Percentiles rank a stretch among this genome's conserved stretches.
Evolutionary conservation across 2,888 invertebrate genomes (phyloP).

Genomic region (Amblyjoppa fuscipennis): DNA sequence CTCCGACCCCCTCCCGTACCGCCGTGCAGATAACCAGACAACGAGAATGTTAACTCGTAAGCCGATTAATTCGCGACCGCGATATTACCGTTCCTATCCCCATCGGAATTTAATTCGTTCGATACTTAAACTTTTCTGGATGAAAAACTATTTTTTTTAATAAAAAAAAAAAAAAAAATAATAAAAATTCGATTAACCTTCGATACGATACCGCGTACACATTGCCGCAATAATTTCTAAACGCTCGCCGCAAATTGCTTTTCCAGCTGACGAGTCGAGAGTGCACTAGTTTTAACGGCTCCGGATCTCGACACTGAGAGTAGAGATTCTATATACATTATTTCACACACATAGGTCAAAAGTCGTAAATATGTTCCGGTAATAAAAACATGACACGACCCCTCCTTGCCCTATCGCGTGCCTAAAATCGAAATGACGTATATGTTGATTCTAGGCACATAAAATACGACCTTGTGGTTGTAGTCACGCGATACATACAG

Average conservation of each 20-base stretch:
- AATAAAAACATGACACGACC: too few species aligned
- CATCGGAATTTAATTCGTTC: constrained; percentile 32
- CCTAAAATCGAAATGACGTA: too few species aligned
- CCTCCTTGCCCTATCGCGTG: too few species aligned
- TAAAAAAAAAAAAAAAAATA: background rate
- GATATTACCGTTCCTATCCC: constrained; percentile 17
- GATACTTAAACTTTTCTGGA: background rate
- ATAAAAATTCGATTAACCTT: constrained; percentile 2
- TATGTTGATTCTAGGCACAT: too few species aligned
- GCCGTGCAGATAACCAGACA: background rate
- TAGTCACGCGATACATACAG: too few species aligned
- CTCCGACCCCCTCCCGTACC: background rate
- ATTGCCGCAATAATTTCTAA: constrained; percentile 15
- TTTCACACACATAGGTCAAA: too few species aligned
- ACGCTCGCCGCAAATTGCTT: constrained; percentile 10
- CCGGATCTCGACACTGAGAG: background rate
- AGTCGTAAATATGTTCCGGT: too few species aligned
- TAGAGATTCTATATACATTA: too few species aligned
- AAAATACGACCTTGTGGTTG: too few species aligned
- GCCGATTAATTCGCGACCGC: constrained; percentile 50
- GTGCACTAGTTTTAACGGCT: constrained; percentile 6
- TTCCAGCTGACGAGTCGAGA: constrained; percentile 26
- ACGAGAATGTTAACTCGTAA: constrained; percentile 47
- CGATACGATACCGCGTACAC: background rate
- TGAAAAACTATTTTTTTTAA: constrained; percentile 1